Conservation (phyloP, 1,140 invertebrate genomes). For the Aphaenogaster rudis region DNA sequence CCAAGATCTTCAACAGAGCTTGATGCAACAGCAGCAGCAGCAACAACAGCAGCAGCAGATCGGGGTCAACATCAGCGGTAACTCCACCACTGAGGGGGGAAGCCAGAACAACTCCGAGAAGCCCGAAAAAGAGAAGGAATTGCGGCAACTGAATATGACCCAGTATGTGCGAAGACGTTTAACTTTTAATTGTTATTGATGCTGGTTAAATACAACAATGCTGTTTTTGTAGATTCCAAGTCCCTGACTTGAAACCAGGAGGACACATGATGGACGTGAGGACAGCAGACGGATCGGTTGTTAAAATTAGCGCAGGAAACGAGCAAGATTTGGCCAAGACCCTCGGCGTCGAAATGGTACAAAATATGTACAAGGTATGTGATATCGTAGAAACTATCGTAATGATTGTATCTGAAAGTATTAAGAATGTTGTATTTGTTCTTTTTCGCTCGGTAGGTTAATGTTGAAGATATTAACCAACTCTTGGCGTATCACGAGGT, state of each 20-base stretch:
- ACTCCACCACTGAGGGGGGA: slow-evolving; percentile 75
- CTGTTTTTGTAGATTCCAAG: slow-evolving; percentile 83
- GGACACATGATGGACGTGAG: slow-evolving; percentile 91
- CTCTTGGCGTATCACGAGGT: slow-evolving; percentile 95
- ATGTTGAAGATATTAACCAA: slow-evolving; percentile 94
- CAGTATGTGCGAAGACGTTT: slow-evolving; percentile 78
- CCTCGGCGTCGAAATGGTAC: slow-evolving; percentile 90
- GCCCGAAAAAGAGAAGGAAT: slow-evolving; percentile 84
- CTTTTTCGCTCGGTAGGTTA: slow-evolving; percentile 85
- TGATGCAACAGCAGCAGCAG: slow-evolving; percentile 84
- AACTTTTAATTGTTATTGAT: not conserved
- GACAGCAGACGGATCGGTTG: slow-evolving; percentile 90
- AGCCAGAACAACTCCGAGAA: slow-evolving; percentile 81
- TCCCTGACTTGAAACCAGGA: slow-evolving; percentile 86
- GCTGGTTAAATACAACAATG: not conserved
- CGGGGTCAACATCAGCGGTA: slow-evolving; percentile 81
- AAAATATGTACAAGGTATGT: slow-evolving; percentile 92
- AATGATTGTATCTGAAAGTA: not conserved
- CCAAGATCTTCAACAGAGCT: slow-evolving; percentile 84
- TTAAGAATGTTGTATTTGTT: not conserved
- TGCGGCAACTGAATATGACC: slow-evolving; percentile 86
- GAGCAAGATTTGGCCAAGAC: slow-evolving; percentile 91
- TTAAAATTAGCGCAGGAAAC: slow-evolving; percentile 91
- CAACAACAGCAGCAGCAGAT: slow-evolving; percentile 81
- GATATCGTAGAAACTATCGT: not conserved